These are phyloP conservation scores for Epicampocera succincta DNA, from an alignment of 2,888 invertebrate genomes.

Conservation along the genomic window DNA sequence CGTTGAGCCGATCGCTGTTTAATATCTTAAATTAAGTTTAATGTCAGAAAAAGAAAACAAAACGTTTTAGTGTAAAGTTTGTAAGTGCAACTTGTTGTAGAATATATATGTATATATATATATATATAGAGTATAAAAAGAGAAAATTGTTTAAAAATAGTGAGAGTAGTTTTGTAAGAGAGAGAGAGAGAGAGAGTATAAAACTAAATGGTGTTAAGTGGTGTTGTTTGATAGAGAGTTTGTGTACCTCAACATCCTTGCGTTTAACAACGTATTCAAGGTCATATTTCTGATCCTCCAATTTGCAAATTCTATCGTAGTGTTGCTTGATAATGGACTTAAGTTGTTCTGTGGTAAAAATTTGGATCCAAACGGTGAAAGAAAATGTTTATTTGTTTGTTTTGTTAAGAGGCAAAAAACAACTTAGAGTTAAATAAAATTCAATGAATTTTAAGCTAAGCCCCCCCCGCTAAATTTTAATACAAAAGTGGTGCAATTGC, in stretches of 20 bases:
- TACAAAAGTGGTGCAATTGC: conserved; percentile 31
- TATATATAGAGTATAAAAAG: conserved; percentile 37
- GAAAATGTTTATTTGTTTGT: conserved; percentile 6
- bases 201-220: conserved; percentile 34
- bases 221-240: conserved; percentile 66
- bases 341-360: conserved; percentile 86
- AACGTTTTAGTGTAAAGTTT: conserved; percentile 51
- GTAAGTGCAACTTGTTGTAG: conserved; percentile 58
- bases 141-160: conserved; percentile 20
- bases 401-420: neutral
- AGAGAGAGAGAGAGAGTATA: neutral
- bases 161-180: conserved; percentile 49
- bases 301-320: conserved; percentile 91
- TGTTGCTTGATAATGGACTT: conserved; percentile 90
- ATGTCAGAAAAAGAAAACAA: conserved; percentile 15
- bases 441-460: conserved; percentile 35
- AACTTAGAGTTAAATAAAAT: conserved; percentile 5
- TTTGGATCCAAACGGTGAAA: conserved; percentile 26
- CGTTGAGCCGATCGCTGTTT: neutral
- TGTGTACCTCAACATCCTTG: conserved; percentile 98
- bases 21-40: conserved; percentile 38
- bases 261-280: conserved; percentile 98
- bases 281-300: conserved; percentile 99
- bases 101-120: no score
- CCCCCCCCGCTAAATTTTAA: conserved; percentile 2